phyloP scores from a whole-genome alignment of 1,140 invertebrate species.

The Drosophila sp. region DNA sequence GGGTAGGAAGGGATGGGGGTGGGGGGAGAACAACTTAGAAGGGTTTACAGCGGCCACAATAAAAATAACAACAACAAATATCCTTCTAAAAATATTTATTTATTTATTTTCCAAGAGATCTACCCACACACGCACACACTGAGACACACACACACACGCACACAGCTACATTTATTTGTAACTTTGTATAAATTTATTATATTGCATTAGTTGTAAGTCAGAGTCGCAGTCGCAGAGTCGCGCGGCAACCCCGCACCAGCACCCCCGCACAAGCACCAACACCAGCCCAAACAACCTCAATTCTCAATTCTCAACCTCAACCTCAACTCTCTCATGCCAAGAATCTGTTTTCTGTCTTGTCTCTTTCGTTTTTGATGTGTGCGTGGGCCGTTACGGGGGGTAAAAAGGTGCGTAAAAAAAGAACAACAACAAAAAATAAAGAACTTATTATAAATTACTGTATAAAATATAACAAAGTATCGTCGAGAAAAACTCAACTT shows the following conservation, averaged over 20 bases:
- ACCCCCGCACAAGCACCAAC: neutral
- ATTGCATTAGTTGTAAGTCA: conserved; percentile 81
- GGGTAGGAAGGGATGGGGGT: neutral
- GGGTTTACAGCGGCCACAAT: conserved; percentile 36
- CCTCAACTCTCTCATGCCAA: conserved; percentile 11
- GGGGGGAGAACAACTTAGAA: neutral
- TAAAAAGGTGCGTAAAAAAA: conserved; percentile 65
- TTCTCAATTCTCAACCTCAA: neutral
- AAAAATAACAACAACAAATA: conserved; percentile 48
- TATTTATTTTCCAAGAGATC: conserved; percentile 67
- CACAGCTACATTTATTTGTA: conserved; percentile 66
- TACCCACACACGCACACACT: conserved; percentile 50
- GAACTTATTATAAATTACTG: conserved; percentile 77
- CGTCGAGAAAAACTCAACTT: neutral
- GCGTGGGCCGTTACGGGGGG: conserved; percentile 53
- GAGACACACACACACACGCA: conserved; percentile 12
- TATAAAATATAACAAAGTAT: conserved; percentile 68
- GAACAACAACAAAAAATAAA: conserved; percentile 20
- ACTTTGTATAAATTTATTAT: conserved; percentile 80
- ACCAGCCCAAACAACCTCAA: neutral
- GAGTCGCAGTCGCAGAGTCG: conserved; percentile 8
- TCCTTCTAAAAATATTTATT: conserved; percentile 81
- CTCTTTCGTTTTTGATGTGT: conserved; percentile 14
- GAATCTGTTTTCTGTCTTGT: conserved; percentile 9
- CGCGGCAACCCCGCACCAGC: neutral